Percentiles rank a stretch among this genome's conserved stretches.
Conservation (phyloP, 2,797 vertebrate species). For the Chrysocyon brachyurus region DNA sequence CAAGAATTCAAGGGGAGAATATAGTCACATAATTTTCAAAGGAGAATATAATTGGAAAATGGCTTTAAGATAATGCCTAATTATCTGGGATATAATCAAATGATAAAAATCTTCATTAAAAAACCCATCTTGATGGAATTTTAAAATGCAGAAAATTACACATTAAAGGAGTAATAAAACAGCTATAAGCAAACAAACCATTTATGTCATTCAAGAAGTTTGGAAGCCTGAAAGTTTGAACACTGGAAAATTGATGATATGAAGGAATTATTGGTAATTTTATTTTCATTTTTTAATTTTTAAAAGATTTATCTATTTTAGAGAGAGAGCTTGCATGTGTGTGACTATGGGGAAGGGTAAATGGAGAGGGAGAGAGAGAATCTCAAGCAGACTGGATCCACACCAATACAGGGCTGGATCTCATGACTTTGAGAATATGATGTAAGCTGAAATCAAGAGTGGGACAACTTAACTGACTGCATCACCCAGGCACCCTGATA, state of each 20-base stretch:
- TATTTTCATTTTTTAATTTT: neutral
- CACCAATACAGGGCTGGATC: neutral
- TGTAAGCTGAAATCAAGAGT: neutral
- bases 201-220: slow-evolving; percentile 4
- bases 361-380: neutral
- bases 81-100: slow-evolving; percentile 23
- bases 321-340: no score
- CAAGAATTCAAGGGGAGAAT: slow-evolving; percentile 5
- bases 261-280: neutral
- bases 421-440: neutral
- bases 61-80: slow-evolving; percentile 69
- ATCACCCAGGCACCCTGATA: neutral
- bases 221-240: neutral
- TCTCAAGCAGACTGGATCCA: no score
- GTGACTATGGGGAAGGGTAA: no score
- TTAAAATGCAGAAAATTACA: slow-evolving; percentile 31
- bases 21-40: slow-evolving; percentile 10
- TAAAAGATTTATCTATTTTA: neutral
- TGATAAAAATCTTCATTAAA: slow-evolving; percentile 32
- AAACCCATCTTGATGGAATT: neutral
- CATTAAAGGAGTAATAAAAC: neutral
- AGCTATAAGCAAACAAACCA: neutral
- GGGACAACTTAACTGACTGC: neutral
- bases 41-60: slow-evolving; percentile 71
- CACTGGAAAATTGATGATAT: neutral